phyloP scores from a whole-genome alignment of 2,888 invertebrate genomes.

The Tuberolachnus salignus region DNA sequence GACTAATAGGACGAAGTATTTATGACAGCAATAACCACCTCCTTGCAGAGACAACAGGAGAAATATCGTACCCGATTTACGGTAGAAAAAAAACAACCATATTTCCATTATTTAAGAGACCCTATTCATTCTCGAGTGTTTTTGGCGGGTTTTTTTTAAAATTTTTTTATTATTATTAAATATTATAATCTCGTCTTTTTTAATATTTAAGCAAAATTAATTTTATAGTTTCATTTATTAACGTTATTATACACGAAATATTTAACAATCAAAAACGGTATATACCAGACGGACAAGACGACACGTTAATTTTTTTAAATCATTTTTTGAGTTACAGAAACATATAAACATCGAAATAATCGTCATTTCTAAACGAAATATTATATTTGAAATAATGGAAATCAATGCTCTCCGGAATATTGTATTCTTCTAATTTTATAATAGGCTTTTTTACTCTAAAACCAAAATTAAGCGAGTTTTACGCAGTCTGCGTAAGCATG shows the following conservation, averaged over 20 bases:
- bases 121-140: slow-evolving; percentile 38
- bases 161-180: too few relatives aligned
- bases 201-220: not conserved
- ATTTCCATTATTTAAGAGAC: slow-evolving; percentile 40
- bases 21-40: slow-evolving; percentile 44
- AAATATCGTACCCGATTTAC: slow-evolving; percentile 42
- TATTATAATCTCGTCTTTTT: not conserved
- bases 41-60: slow-evolving; percentile 13
- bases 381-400: too few relatives aligned
- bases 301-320: not conserved
- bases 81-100: slow-evolving; percentile 32
- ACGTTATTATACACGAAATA: not conserved
- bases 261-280: not conserved
- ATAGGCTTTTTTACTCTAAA: too few relatives aligned
- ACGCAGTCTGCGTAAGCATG: too few relatives aligned
- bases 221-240: not conserved
- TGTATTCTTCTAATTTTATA: too few relatives aligned
- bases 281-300: too few relatives aligned
- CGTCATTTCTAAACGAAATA: not conserved
- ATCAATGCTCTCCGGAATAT: too few relatives aligned
- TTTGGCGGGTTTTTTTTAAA: too few relatives aligned
- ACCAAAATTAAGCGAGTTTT: too few relatives aligned
- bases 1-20: slow-evolving; percentile 35
- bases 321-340: not conserved
- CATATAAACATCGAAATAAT: not conserved